Evolutionary conservation across 2,797 vertebrate species (phyloP).

Genomic region (Amphiprion clarkii): DNA sequence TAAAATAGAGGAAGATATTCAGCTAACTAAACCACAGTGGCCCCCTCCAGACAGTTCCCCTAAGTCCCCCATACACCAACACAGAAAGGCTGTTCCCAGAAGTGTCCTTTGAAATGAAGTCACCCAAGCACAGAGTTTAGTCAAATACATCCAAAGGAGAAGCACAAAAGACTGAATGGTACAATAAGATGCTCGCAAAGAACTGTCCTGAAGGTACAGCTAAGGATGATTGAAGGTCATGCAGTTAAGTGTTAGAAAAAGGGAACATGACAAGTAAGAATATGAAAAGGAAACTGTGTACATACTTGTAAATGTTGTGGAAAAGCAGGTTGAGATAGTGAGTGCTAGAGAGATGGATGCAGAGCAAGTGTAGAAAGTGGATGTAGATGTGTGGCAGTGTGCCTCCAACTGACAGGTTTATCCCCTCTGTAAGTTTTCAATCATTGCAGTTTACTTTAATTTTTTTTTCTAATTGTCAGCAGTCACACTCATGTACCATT

Average conservation of each 20-base stretch:
- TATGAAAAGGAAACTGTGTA: conserved; percentile 50
- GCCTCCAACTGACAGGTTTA: conserved; percentile 31
- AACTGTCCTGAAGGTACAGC: conserved; percentile 28
- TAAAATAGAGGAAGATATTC: conserved; percentile 88
- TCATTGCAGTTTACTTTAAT: conserved; percentile 14
- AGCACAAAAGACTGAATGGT: conserved; percentile 24
- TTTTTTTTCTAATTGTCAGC: conserved; percentile 11
- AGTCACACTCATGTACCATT: conserved; percentile 6
- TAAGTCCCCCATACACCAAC: conserved; percentile 76
- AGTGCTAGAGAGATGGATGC: conserved; percentile 53
- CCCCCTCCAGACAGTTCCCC: conserved; percentile 87
- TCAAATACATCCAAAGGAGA: conserved; percentile 42
- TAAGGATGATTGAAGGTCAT: conserved; percentile 57
- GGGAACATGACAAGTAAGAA: conserved; percentile 51
- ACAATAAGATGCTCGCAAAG: conserved; percentile 22
- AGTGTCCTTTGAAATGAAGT: conserved; percentile 72
- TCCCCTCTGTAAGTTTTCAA: conserved; percentile 35
- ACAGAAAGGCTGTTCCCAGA: conserved; percentile 79
- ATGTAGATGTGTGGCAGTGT: conserved; percentile 47
- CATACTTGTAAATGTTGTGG: conserved; percentile 63
- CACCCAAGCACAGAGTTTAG: conserved; percentile 35
- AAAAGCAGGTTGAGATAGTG: conserved; percentile 62
- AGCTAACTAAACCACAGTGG: conserved; percentile 92
- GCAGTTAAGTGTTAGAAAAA: conserved; percentile 58
- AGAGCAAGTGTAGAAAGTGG: conserved; percentile 68